phyloP scores from a whole-genome alignment of 2,888 invertebrate genomes.

The Latheticus oryzae region DNA sequence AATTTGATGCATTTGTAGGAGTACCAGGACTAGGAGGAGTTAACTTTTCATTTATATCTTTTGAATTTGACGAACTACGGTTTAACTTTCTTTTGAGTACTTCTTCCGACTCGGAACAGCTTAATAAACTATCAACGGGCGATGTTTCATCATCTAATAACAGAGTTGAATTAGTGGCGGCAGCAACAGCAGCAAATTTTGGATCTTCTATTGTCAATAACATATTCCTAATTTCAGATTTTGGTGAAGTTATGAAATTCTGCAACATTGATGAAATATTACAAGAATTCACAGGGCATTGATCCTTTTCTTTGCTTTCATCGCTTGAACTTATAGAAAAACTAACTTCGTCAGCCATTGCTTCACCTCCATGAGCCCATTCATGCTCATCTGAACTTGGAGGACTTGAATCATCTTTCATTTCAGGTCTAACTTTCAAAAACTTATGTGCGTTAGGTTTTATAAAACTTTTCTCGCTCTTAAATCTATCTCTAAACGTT shows the following conservation, averaged over 20 bases:
- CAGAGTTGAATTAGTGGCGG: constrained; percentile 75
- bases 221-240: constrained; percentile 65
- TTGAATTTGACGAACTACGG: constrained; percentile 66
- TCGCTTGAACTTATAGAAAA: constrained; percentile 69
- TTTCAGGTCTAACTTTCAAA: constrained; percentile 54
- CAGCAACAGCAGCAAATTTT: constrained; percentile 80
- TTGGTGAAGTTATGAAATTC: constrained; percentile 46
- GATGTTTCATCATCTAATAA: constrained; percentile 86
- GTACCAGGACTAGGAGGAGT: constrained; percentile 74
- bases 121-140: constrained; percentile 81
- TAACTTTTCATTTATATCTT: constrained; percentile 64
- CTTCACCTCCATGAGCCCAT: constrained; percentile 72
- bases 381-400: constrained; percentile 69
- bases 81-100: constrained; percentile 56
- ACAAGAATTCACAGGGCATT: constrained; percentile 25
- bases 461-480: constrained; percentile 59
- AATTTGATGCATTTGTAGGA: constrained; percentile 82
- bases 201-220: constrained; percentile 77
- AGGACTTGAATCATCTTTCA: constrained; percentile 60
- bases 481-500: constrained; percentile 76
- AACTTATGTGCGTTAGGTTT: constrained; percentile 54
- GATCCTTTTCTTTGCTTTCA: constrained; percentile 64
- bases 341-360: constrained; percentile 73
- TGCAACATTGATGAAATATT: constrained; percentile 52
- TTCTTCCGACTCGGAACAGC: constrained; percentile 73